Evolutionary conservation across 2,797 vertebrate species (phyloP), one percentile per base, ranked within the genome.

Genomic region (Typhlichthys eigenmanni): DNA sequence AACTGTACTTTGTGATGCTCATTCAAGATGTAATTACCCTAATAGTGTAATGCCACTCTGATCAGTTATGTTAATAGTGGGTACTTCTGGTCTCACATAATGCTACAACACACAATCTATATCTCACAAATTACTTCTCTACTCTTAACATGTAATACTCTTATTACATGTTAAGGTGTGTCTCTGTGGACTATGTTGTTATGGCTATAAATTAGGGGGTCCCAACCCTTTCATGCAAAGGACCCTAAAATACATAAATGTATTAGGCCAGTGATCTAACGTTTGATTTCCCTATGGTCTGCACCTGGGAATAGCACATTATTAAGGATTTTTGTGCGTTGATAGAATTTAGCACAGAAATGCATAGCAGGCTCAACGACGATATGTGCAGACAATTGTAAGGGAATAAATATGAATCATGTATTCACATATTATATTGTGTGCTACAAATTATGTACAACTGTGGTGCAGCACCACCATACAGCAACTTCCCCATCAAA

Each of bases 51-150:
- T 68, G 48, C n/a, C 50, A 60, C 34, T 52, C 32, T 60, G 48
- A 65, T 58, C 10, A 8, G 14, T 55, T 14, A 6, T 47, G 13
- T 57, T 32, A 32, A 29, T 55, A 11, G 47, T 58, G n/a, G 7
- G 14, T 29, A 34, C 54, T 29, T 61, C 2, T n/a, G 4, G 17
- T 43, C 58, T 38, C 34, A 38, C 34, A 38, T 9, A 38, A 38
- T 38, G 34, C 34, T 38, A 38, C 8, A 38, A 38, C 8, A 38
- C 52, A 17, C 32, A 76, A 59, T 24, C 24, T 46, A 63, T 65
- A 78, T 72, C 72, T 69, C 64, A 79, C 9, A 32, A 65, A 50
- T 71, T 63, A 81, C 81, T 73, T 77, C 77, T 67, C 53, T 57
- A 47, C 7, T 9, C 34, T 9, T 5, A 9, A 38, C 7, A 38